phyloP scores from a whole-genome alignment of 2,797 vertebrate genomes.

The Macropus fuliginosus region DNA sequence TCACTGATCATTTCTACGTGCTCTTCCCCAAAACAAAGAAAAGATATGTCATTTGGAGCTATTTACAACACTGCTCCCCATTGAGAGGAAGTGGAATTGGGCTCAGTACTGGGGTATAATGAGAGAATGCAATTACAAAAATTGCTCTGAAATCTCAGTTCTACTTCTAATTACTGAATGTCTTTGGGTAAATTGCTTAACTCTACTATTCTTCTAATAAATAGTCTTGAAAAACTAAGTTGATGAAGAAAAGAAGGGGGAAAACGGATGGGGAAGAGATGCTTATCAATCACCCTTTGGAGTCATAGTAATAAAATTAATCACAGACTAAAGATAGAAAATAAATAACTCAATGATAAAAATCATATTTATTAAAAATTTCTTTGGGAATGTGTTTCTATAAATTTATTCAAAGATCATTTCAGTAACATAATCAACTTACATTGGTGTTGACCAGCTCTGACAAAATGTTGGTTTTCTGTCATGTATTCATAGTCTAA shows the following conservation, averaged over 20 bases:
- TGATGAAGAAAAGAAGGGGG: neutral
- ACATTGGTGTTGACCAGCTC: neutral
- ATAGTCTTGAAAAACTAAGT: neutral
- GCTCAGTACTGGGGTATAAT: neutral
- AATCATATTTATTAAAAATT: neutral
- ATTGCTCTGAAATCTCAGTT: neutral
- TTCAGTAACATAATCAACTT: neutral
- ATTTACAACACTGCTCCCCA: neutral
- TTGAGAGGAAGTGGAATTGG: neutral
- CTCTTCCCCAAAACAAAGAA: neutral
- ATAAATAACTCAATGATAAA: neutral
- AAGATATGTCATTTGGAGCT: neutral
- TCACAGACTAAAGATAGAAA: neutral
- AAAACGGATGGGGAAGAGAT: neutral
- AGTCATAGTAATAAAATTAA: neutral
- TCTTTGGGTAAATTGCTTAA: neutral
- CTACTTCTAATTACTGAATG: neutral
- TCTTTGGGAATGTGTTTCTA: neutral
- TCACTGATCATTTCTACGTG: neutral
- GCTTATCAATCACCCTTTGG: neutral
- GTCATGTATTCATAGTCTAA: conserved; percentile 49
- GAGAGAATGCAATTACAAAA: neutral
- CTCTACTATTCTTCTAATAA: neutral
- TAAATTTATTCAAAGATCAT: neutral
- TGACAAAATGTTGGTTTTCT: conserved; percentile 41